Percentiles rank a stretch among this genome's conserved stretches.
Evolutionary conservation across 2,113 vertebrate genomes (phyloP).

Genomic region (Todiramphus saurophagus): DNA sequence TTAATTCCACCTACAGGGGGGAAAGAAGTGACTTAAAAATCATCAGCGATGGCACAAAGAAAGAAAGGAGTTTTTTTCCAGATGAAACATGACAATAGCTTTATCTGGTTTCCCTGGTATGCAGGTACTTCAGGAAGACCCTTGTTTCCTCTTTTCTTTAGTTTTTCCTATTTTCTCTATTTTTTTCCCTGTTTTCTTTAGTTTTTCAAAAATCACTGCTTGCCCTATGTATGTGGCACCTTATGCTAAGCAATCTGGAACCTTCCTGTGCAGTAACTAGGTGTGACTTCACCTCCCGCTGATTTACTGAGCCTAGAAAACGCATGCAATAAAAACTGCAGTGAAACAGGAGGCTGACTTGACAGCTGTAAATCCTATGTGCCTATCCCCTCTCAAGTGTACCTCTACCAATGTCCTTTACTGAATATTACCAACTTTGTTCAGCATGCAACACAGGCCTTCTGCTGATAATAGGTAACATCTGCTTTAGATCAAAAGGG

Average conservation of each 20-base stretch:
- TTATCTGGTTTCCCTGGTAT: background rate
- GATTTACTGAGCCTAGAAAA: background rate
- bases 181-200: background rate
- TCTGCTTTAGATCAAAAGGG: conserved; percentile 40
- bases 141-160: background rate
- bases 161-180: background rate
- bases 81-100: background rate
- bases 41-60: background rate
- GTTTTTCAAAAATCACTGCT: background rate
- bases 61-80: background rate
- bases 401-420: background rate
- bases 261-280: background rate
- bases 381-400: background rate
- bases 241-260: background rate
- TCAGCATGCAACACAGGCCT: background rate
- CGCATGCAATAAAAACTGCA: background rate
- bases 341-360: background rate
- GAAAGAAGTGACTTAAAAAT: background rate
- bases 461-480: conserved; percentile 15
- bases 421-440: background rate
- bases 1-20: background rate
- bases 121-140: background rate
- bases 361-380: background rate
- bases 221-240: background rate
- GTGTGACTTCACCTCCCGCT: background rate